Conservation (phyloP, 2,797 vertebrate species). For the Caiman crocodilus region DNA sequence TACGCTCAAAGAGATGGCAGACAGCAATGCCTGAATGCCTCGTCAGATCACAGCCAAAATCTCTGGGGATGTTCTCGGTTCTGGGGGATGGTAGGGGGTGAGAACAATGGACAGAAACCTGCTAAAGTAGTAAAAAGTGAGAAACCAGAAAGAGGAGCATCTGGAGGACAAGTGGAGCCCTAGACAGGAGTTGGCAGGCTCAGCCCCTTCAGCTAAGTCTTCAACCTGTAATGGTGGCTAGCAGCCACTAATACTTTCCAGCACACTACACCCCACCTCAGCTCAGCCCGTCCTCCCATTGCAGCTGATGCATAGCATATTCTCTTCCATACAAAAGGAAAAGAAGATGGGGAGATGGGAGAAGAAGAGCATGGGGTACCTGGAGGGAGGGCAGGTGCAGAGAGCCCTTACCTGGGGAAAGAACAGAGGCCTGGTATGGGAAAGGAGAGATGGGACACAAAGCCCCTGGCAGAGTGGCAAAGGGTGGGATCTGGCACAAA, state of each 20-base stretch:
- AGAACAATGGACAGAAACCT: neutral
- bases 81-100: no score
- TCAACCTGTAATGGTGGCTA: neutral
- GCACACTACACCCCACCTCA: neutral
- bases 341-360: neutral
- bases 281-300: neutral
- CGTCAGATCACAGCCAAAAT: neutral
- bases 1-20: fast-evolving
- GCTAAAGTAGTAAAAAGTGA: neutral
- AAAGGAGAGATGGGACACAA: neutral
- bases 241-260: neutral
- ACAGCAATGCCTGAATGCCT: fast-evolving
- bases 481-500: neutral
- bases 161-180: fast-evolving
- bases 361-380: no score
- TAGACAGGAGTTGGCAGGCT: neutral
- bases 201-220: neutral
- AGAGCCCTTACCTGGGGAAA: neutral
- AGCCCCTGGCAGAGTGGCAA: neutral
- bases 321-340: neutral
- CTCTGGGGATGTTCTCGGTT: neutral
- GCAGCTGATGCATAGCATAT: neutral
- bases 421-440: neutral
- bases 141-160: neutral
- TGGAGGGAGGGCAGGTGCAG: neutral